These are phyloP conservation scores for Schizopygopsis pylzovi DNA, from an alignment of 2,797 vertebrate genomes.

Conservation along the genomic window DNA sequence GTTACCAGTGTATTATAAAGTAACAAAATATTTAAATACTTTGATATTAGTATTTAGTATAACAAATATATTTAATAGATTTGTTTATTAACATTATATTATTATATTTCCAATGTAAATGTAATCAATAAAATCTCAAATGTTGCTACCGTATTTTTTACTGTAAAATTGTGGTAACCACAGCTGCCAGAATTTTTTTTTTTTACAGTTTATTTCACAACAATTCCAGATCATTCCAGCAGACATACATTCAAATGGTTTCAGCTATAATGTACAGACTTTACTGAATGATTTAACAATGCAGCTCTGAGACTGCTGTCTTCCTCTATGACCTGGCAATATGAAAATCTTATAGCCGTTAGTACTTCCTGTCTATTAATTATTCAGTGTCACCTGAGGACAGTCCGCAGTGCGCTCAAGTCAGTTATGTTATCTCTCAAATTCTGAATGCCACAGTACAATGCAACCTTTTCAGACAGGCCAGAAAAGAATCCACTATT, in stretches of 20 bases:
- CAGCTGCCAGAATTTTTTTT: too few species aligned
- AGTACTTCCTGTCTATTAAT: conserved; percentile 52
- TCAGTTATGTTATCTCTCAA: conserved; percentile 43
- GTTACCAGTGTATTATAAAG: too few species aligned
- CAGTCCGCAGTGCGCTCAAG: not conserved
- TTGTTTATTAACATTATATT: too few species aligned
- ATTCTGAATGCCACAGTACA: conserved; percentile 31
- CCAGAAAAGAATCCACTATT: conserved; percentile 38
- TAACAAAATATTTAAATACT: too few species aligned
- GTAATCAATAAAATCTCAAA: too few species aligned
- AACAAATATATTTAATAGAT: too few species aligned
- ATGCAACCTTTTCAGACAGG: conserved; percentile 51
- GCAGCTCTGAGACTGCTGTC: not conserved
- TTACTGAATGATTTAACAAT: not conserved
- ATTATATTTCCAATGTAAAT: too few species aligned
- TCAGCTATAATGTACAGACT: not conserved
- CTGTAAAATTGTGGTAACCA: too few species aligned
- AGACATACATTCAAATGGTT: not conserved
- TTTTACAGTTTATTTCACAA: not conserved
- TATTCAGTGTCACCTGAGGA: conserved; percentile 54
- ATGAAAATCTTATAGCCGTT: conserved; percentile 37
- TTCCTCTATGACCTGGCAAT: conserved; percentile 23
- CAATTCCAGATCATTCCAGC: not conserved
- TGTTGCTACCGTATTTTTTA: too few species aligned
- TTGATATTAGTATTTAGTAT: too few species aligned